Percentiles rank a stretch among this genome's conserved stretches.
These are phyloP conservation scores for Sarcophaga caerulescens DNA, from an alignment of 2,888 invertebrate species.

Conservation along the genomic window DNA sequence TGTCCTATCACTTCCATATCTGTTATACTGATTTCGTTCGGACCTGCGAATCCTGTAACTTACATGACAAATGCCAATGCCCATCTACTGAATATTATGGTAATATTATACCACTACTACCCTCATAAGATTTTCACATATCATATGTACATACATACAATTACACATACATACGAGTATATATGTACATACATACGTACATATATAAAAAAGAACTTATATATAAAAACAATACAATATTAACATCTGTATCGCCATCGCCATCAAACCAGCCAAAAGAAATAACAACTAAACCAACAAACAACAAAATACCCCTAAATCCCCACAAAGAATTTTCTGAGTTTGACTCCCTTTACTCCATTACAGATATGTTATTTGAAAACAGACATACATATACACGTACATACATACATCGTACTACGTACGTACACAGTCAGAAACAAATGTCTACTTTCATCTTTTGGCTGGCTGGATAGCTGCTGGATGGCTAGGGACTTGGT, in stretches of 20 bases:
- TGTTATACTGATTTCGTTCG: constrained; percentile 57
- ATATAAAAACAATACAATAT: constrained; percentile 37
- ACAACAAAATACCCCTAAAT: constrained; percentile 3
- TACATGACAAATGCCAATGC: constrained; percentile 60
- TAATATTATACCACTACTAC: neutral
- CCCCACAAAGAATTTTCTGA: neutral
- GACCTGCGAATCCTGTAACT: constrained; percentile 62
- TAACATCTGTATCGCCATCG: constrained; percentile 6
- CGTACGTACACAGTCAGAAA: constrained; percentile 27
- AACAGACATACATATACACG: constrained; percentile 46
- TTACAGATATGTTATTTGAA: constrained; percentile 52
- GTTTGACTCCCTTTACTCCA: constrained; percentile 33
- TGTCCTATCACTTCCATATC: constrained; percentile 64
- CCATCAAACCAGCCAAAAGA: constrained; percentile 39
- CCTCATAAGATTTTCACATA: neutral
- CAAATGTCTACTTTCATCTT: constrained; percentile 65
- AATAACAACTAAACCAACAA: constrained; percentile 43
- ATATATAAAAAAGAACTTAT: neutral
- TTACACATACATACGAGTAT: constrained; percentile 19
- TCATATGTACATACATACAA: neutral
- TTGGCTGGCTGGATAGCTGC: constrained; percentile 46
- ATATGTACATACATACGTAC: too few species aligned
- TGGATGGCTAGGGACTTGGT: constrained; percentile 57
- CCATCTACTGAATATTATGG: constrained; percentile 48
- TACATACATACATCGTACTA: too few species aligned